phyloP scores from a whole-genome alignment of 2,797 vertebrate genomes.

The Sebastes paucispinis region DNA sequence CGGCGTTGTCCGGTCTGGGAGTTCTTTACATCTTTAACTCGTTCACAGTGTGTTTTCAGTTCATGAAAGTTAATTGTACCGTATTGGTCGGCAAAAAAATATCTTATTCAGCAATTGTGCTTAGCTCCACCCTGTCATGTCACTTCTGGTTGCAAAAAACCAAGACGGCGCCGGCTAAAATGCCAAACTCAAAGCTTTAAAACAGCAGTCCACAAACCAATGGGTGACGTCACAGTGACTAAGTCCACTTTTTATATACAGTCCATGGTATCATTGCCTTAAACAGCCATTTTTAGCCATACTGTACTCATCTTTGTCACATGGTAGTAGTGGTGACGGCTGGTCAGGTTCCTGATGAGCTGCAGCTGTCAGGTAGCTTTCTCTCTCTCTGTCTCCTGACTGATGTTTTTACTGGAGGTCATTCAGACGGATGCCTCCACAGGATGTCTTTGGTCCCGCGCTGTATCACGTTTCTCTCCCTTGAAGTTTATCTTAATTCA shows the following conservation, averaged over 20 bases:
- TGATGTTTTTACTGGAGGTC: slow-evolving; percentile 68
- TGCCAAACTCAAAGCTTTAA: too few species aligned
- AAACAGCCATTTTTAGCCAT: neutral
- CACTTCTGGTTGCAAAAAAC: too few species aligned
- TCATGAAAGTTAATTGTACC: too few species aligned
- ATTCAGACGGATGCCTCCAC: slow-evolving; percentile 45
- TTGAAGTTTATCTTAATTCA: slow-evolving; percentile 62
- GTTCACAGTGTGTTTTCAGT: too few species aligned
- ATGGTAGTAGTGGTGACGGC: neutral
- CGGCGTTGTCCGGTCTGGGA: too few species aligned
- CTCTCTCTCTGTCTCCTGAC: slow-evolving; percentile 21
- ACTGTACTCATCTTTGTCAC: neutral
- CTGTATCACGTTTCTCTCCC: slow-evolving; percentile 62
- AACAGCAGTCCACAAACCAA: too few species aligned
- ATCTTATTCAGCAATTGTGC: too few species aligned
- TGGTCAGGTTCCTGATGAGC: slow-evolving; percentile 43
- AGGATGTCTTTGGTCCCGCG: slow-evolving; percentile 63
- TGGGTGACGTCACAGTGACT: too few species aligned
- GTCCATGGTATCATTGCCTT: neutral
- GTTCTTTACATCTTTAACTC: too few species aligned
- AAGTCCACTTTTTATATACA: too few species aligned
- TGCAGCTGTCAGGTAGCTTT: slow-evolving; percentile 62
- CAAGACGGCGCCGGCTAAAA: accelerated
- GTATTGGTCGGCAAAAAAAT: too few species aligned
- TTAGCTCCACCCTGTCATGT: too few species aligned